Evolutionary conservation across 1,140 invertebrate species (phyloP).

Genomic region (Orchesella cincta): DNA sequence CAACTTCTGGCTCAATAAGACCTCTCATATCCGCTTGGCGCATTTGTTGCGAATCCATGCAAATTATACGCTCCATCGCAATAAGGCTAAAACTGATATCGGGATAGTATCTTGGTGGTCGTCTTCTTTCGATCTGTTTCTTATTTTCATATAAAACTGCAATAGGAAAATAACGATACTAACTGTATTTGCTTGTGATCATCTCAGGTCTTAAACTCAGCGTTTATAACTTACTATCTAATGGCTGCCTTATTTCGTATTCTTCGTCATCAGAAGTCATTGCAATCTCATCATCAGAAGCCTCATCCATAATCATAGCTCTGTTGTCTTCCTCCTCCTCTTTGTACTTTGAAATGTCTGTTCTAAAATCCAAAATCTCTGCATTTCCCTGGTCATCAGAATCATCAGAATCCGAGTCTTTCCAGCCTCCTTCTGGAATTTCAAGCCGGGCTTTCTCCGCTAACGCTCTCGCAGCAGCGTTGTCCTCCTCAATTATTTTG

Average conservation of each 20-base stretch:
- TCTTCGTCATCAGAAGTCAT: slow-evolving; percentile 34
- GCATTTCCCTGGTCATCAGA: slow-evolving; percentile 38
- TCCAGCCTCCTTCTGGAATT: slow-evolving; percentile 26
- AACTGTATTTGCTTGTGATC: background rate
- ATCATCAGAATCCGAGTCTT: slow-evolving; percentile 30
- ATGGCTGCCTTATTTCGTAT: background rate
- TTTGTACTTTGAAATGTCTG: slow-evolving; percentile 37
- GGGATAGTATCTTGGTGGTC: slow-evolving; percentile 33
- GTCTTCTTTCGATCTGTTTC: background rate
- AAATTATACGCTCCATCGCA: slow-evolving; percentile 44
- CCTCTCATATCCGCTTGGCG: slow-evolving; percentile 45
- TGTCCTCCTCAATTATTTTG: slow-evolving; percentile 30
- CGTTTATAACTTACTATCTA: slow-evolving; percentile 33
- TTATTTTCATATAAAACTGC: slow-evolving; percentile 11
- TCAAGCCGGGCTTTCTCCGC: slow-evolving; percentile 25
- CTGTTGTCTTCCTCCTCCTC: slow-evolving; percentile 6
- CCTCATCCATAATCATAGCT: background rate
- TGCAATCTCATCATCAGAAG: background rate
- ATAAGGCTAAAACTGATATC: slow-evolving; percentile 37
- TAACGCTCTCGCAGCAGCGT: slow-evolving; percentile 25
- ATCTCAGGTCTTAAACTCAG: slow-evolving; percentile 29
- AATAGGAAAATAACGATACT: too few species aligned
- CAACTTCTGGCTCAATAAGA: slow-evolving; percentile 23
- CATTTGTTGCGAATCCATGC: slow-evolving; percentile 42
- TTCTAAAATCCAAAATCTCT: background rate